These are phyloP conservation scores for Poeciliopsis paucimaculata DNA, from an alignment of 2,797 vertebrate genomes.

Conservation along the genomic window DNA sequence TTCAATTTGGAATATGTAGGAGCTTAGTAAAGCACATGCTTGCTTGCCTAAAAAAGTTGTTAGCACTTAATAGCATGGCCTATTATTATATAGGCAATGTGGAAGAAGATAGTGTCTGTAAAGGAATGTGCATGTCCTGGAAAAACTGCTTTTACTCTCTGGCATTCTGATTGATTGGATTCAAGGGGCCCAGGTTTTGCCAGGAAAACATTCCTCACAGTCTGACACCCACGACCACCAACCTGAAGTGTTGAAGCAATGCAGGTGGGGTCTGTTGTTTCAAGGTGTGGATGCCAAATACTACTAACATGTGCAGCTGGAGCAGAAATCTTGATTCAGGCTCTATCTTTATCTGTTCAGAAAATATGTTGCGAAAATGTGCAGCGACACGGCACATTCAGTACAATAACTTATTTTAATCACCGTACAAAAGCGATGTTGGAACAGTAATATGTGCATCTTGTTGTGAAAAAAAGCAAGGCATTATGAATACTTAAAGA, in stretches of 20 bases:
- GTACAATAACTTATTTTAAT: not conserved
- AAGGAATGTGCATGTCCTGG: slow-evolving; percentile 11
- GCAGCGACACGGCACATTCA: not conserved
- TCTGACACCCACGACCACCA: slow-evolving; percentile 11
- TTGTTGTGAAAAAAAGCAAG: not conserved
- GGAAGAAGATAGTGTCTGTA: slow-evolving; percentile 3
- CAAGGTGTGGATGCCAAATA: slow-evolving; percentile 7
- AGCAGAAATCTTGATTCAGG: not conserved
- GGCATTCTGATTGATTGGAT: slow-evolving; percentile 20
- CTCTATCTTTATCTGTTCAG: too few relatives aligned
- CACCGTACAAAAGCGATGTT: not conserved
- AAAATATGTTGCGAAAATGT: not conserved
- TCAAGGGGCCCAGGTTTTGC: slow-evolving; percentile 27
- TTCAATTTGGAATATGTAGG: not conserved
- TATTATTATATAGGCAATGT: not conserved
- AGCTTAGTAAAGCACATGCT: not conserved
- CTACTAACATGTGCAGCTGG: not conserved
- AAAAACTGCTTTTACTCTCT: slow-evolving; percentile 8
- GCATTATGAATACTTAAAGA: not conserved
- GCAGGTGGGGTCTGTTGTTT: slow-evolving; percentile 12
- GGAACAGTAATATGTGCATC: not conserved
- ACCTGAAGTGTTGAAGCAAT: slow-evolving; percentile 15
- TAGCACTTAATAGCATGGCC: not conserved
- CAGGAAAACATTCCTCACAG: slow-evolving; percentile 16
- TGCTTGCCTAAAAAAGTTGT: not conserved